These are phyloP conservation scores for Sinocyclocheilus maitianheensis DNA, from an alignment of 2,113 vertebrate genomes.

Conservation along the genomic window DNA sequence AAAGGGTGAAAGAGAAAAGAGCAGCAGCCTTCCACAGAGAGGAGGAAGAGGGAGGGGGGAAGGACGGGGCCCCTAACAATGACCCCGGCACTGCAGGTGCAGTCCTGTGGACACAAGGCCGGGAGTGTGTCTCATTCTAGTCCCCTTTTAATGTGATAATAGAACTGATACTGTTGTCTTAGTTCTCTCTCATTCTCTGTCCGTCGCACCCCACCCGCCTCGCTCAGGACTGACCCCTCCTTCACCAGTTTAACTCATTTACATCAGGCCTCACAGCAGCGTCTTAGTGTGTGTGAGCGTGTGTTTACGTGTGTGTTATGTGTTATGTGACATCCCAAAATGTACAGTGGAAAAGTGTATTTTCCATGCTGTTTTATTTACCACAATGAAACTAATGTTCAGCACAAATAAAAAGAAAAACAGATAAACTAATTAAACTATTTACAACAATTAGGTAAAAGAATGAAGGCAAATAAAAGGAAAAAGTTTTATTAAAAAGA, in stretches of 20 bases:
- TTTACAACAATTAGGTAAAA: too few species aligned
- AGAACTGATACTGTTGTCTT: conserved; percentile 77
- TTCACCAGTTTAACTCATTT: conserved; percentile 68
- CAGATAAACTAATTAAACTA: too few species aligned
- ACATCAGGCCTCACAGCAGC: conserved; percentile 71
- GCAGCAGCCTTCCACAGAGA: conserved; percentile 69
- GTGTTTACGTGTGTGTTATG: conserved; percentile 17
- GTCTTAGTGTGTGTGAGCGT: too few species aligned
- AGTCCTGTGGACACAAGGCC: conserved; percentile 63
- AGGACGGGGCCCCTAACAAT: conserved; percentile 72
- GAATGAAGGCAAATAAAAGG: too few species aligned
- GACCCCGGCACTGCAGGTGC: conserved; percentile 79
- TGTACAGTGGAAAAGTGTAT: too few species aligned
- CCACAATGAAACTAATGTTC: too few species aligned
- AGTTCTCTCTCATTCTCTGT: conserved; percentile 50
- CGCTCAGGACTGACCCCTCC: conserved; percentile 51
- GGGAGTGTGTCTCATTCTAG: conserved; percentile 61
- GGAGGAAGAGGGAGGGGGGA: conserved; percentile 3
- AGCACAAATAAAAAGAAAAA: too few species aligned
- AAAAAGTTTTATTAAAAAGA: too few species aligned
- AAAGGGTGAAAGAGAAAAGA: conserved; percentile 74
- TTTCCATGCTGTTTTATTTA: too few species aligned
- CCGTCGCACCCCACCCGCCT: neutral
- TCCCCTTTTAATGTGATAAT: conserved; percentile 81
- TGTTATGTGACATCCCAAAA: neutral